Evolutionary conservation across 2,888 invertebrate genomes (phyloP).

Genomic region (Tryphoninae sp.): DNA sequence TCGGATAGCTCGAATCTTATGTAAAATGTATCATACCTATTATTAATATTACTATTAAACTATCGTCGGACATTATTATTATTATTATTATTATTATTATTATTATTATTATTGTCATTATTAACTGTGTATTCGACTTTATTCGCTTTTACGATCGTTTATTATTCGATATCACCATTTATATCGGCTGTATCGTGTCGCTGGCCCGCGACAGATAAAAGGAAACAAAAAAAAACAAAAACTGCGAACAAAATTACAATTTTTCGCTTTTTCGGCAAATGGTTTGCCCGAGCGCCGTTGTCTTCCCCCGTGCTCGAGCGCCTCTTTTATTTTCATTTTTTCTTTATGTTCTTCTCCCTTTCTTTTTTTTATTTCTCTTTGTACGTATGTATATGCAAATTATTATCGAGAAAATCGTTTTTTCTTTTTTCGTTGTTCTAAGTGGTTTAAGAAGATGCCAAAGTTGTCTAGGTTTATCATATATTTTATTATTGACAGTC

Average conservation of each 20-base stretch:
- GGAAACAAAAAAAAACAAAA: conserved; percentile 22
- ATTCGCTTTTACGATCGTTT: conserved; percentile 66
- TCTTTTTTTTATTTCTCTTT: conserved; percentile 44
- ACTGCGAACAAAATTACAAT: conserved; percentile 42
- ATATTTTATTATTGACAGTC: conserved; percentile 67
- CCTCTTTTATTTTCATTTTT: conserved; percentile 39
- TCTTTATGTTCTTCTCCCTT: not conserved
- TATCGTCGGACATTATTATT: conserved; percentile 62
- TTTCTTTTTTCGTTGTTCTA: conserved; percentile 66
- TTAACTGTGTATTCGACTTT: conserved; percentile 67
- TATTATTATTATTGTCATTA: conserved; percentile 71
- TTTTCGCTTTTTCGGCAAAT: conserved; percentile 19
- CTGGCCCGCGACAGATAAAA: conserved; percentile 50
- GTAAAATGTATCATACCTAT: conserved; percentile 79
- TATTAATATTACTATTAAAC: conserved; percentile 71
- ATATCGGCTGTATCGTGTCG: conserved; percentile 52
- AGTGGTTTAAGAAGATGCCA: conserved; percentile 79
- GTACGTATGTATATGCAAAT: conserved; percentile 8
- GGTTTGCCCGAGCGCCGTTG: conserved; percentile 21
- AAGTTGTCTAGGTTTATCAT: conserved; percentile 81
- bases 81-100: conserved; percentile 67
- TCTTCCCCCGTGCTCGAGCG: conserved; percentile 48
- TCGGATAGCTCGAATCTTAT: conserved; percentile 73
- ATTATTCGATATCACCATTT: conserved; percentile 66
- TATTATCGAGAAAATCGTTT: conserved; percentile 59